Percentiles rank a stretch among this genome's conserved stretches.
These are phyloP conservation scores for Charadrius vociferus DNA, from an alignment of 2,113 vertebrate species.

Conservation along the genomic window DNA sequence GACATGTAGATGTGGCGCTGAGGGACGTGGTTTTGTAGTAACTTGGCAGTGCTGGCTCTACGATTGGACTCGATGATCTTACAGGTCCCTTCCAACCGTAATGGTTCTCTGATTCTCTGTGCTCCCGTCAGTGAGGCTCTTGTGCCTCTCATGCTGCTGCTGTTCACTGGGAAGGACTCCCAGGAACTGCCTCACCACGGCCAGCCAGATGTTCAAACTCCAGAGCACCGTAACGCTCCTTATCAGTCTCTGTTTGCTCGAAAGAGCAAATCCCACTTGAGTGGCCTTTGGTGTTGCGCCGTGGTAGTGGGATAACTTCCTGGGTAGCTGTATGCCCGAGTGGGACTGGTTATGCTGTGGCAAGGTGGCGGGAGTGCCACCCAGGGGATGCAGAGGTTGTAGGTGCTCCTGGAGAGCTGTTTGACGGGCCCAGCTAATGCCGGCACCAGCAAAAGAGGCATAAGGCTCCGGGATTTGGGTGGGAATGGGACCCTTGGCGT, in stretches of 20 bases:
- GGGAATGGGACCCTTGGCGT: accelerated
- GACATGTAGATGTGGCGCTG: neutral
- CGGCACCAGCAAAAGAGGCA: accelerated
- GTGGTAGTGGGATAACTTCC: accelerated
- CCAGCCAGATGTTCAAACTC: neutral
- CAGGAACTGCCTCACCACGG: neutral
- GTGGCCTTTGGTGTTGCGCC: neutral
- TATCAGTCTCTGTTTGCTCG: accelerated
- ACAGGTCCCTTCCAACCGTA: neutral
- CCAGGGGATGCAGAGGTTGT: accelerated
- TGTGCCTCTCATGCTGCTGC: neutral
- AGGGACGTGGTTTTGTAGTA: neutral
- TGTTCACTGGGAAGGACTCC: neutral
- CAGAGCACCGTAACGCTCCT: accelerated
- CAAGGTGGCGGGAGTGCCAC: accelerated
- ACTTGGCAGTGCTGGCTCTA: neutral
- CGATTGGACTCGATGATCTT: neutral
- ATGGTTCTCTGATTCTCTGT: neutral
- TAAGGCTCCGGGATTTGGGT: neutral
- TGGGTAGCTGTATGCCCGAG: accelerated
- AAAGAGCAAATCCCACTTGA: accelerated
- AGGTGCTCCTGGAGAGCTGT: neutral
- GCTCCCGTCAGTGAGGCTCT: neutral
- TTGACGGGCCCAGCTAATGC: accelerated
- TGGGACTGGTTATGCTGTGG: accelerated